A percentile compares a stretch with the other conserved stretches of the same genome.
phyloP scores from a whole-genome alignment of 2,888 invertebrate species.

The Mylabris sibirica region DNA sequence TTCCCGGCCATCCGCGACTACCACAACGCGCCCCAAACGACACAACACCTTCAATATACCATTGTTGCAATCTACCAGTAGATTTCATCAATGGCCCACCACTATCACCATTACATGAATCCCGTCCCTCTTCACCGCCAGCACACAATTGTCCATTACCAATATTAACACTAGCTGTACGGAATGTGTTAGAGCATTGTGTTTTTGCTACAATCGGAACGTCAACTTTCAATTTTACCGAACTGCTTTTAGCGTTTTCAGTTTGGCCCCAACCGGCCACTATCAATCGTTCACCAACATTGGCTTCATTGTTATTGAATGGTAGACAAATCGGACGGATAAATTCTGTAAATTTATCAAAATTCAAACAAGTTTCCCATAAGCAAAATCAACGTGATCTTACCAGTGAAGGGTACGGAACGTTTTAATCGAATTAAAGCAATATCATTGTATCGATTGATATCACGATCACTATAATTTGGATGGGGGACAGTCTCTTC shows the following conservation, averaged over 20 bases:
- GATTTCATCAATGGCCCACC: conserved; percentile 78
- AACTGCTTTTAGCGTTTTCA: conserved; percentile 45
- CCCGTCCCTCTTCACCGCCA: conserved; percentile 63
- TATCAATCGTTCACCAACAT: conserved; percentile 46
- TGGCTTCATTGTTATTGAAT: conserved; percentile 42
- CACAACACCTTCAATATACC: conserved; percentile 72
- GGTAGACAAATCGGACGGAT: conserved; percentile 56
- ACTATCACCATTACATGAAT: conserved; percentile 79
- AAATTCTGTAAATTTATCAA: conserved; percentile 39
- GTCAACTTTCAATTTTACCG: conserved; percentile 67
- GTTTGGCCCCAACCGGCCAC: conserved; percentile 61
- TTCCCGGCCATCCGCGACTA: conserved; percentile 52
- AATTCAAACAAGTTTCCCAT: neutral
- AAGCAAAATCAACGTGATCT: neutral
- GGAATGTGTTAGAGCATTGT: conserved; percentile 41
- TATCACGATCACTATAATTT: conserved; percentile 43
- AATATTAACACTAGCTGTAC: conserved; percentile 42
- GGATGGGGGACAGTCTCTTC: conserved; percentile 48
- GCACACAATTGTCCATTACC: conserved; percentile 52
- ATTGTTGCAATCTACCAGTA: conserved; percentile 60
- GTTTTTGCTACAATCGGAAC: conserved; percentile 66
- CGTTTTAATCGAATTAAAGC: conserved; percentile 63
- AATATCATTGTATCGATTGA: conserved; percentile 53
- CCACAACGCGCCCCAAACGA: conserved; percentile 67
- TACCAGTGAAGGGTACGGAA: conserved; percentile 62